Evolutionary conservation across 2,113 vertebrate species (phyloP).

Genomic region (Ginglymostoma cirratum): DNA sequence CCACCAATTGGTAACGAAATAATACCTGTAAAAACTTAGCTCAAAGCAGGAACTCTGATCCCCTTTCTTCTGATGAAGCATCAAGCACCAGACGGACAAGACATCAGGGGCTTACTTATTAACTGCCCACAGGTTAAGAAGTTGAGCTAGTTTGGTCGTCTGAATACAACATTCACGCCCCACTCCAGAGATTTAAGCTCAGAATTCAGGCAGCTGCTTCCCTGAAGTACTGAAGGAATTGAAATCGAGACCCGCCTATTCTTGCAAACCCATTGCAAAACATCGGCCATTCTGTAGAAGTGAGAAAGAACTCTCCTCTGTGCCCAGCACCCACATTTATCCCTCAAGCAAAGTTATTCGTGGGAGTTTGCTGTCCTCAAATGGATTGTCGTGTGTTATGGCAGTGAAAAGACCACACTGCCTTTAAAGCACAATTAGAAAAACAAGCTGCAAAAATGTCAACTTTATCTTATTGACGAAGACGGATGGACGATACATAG

Average conservation of each 20-base stretch:
- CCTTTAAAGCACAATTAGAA: background rate
- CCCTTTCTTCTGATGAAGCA: background rate
- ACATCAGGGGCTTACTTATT: background rate
- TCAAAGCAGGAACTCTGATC: background rate
- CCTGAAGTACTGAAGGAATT: background rate
- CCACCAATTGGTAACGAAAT: background rate
- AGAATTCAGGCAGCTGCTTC: background rate
- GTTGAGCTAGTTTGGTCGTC: background rate
- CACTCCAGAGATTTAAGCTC: background rate
- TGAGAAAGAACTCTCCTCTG: background rate
- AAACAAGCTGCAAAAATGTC: background rate
- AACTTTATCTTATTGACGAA: background rate
- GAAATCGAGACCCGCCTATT: background rate
- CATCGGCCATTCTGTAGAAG: background rate
- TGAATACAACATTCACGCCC: background rate
- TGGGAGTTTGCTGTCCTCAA: background rate
- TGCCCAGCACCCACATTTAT: background rate
- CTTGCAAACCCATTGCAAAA: no score
- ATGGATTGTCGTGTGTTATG: background rate
- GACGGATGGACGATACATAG: background rate
- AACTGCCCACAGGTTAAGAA: background rate
- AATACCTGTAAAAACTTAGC: background rate
- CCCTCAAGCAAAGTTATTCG: background rate
- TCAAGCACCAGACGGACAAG: background rate
- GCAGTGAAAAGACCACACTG: background rate